phyloP scores from a whole-genome alignment of 1,140 invertebrate species.

The Scaptomyza pallida region DNA sequence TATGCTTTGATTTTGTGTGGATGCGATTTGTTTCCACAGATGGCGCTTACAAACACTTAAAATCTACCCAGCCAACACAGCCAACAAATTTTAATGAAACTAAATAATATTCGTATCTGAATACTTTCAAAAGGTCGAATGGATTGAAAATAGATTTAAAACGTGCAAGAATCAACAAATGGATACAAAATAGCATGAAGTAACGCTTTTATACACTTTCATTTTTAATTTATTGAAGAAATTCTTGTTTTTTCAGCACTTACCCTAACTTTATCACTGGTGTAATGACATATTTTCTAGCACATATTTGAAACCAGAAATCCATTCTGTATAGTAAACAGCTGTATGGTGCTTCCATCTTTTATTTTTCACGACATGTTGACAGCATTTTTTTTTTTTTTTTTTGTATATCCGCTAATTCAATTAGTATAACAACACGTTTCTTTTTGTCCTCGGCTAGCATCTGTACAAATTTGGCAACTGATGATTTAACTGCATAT shows the following conservation, averaged over 20 bases:
- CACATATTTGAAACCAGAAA: background rate
- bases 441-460: slow-evolving; percentile 27
- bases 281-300: background rate
- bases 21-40: background rate
- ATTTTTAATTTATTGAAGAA: no score
- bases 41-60: slow-evolving; percentile 3
- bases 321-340: background rate
- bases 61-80: no score
- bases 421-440: slow-evolving; percentile 16
- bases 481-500: slow-evolving; percentile 25
- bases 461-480: slow-evolving; percentile 44
- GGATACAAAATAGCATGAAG: no score
- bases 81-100: no score
- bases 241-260: background rate
- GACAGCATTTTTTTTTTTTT: background rate
- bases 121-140: no score
- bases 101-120: no score
- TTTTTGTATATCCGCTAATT: slow-evolving; percentile 12
- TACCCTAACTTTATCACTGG: background rate
- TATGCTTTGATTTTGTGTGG: slow-evolving; percentile 6
- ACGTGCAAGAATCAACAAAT: no score
- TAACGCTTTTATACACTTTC: no score
- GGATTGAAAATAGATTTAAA: no score
- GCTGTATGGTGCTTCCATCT: background rate
- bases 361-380: slow-evolving; percentile 1